Evolutionary conservation across 2,797 vertebrate species (phyloP).

Genomic region (Coluber constrictor): DNA sequence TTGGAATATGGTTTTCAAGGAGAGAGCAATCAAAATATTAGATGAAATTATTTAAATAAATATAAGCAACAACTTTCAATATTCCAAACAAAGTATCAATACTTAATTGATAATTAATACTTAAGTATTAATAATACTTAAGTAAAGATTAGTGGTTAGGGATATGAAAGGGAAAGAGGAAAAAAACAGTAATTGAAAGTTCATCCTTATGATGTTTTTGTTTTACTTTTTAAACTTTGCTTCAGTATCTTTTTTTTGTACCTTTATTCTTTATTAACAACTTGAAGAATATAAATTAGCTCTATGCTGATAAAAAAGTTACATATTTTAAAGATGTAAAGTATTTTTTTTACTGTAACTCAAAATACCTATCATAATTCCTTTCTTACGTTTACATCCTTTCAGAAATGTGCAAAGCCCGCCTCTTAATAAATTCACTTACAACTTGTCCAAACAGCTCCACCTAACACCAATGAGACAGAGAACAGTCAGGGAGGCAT

Average conservation of each 20-base stretch:
- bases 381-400: background rate
- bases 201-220: background rate
- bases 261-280: background rate
- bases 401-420: background rate
- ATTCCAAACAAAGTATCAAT: background rate
- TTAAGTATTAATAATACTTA: background rate
- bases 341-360: background rate
- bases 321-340: background rate
- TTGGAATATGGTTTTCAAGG: background rate
- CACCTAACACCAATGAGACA: background rate
- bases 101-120: background rate
- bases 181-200: background rate
- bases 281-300: background rate
- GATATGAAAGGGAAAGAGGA: background rate
- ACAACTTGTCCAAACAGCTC: background rate
- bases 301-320: background rate
- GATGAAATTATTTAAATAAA: background rate
- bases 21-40: background rate
- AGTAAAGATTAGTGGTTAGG: background rate
- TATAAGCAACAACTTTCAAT: background rate
- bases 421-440: background rate
- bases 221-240: background rate
- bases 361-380: background rate
- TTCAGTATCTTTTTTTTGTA: background rate
- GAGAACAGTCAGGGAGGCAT: background rate